phyloP scores from a whole-genome alignment of 2,113 vertebrate species.

The Halichoerus grypus region DNA sequence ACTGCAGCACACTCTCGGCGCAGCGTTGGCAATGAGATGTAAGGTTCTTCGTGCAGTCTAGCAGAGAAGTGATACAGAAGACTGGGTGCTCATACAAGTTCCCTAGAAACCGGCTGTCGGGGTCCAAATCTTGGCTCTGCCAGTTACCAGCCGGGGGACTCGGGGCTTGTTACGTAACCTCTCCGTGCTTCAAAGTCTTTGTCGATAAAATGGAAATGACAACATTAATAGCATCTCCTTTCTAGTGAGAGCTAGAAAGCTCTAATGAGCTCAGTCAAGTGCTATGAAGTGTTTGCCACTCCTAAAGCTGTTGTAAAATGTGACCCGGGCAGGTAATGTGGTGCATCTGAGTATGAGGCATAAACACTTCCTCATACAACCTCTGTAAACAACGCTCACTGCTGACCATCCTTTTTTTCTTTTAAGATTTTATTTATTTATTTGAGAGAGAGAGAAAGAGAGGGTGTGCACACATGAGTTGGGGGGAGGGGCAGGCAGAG shows the following conservation, averaged over 20 bases:
- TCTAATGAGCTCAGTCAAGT: constrained; percentile 13
- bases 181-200: background rate
- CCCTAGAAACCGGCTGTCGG: background rate
- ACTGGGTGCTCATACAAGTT: background rate
- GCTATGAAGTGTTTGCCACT: background rate
- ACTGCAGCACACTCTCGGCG: background rate
- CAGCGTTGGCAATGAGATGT: background rate
- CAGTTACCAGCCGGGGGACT: background rate
- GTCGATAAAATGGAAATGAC: background rate
- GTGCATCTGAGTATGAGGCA: background rate
- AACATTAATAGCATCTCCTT: background rate
- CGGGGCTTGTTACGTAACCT: background rate
- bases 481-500: background rate
- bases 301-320: background rate
- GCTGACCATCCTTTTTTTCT: background rate
- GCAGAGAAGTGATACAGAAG: background rate
- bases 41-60: background rate
- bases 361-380: background rate
- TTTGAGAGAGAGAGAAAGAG: background rate
- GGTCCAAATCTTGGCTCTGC: background rate
- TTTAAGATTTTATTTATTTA: background rate
- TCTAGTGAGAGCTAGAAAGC: background rate
- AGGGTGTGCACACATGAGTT: background rate
- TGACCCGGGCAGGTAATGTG: background rate
- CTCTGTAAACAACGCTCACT: background rate